Evolutionary conservation across 1,140 invertebrate species (phyloP).

Genomic region (Drosophila nigromelanica): DNA sequence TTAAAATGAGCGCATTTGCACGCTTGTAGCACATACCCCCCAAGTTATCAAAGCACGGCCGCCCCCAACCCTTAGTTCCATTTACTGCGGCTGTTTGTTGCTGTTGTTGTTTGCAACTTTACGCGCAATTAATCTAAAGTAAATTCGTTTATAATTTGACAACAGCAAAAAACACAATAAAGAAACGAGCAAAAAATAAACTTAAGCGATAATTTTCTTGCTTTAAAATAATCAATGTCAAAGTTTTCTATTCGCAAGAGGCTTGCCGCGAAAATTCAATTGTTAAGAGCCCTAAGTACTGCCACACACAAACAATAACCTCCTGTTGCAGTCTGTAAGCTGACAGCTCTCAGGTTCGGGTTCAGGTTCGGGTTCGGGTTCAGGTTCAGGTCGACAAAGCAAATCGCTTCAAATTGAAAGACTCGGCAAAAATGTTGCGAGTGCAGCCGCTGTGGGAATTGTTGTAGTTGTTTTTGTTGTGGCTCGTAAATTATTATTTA

Average conservation of each 20-base stretch:
- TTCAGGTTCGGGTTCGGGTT: constrained; percentile 42
- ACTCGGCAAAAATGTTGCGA: constrained; percentile 20
- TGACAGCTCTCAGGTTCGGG: constrained; percentile 14
- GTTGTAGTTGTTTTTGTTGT: constrained; percentile 18
- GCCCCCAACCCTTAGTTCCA: constrained; percentile 16
- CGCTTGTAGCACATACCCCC: constrained; percentile 51
- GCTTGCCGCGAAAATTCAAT: constrained; percentile 61
- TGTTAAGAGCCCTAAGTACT: constrained; percentile 53
- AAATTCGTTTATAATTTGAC: constrained; percentile 84
- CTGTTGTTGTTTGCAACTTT: constrained; percentile 76
- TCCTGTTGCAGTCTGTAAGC: constrained; percentile 29
- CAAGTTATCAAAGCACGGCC: constrained; percentile 26
- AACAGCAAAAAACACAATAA: constrained; percentile 46
- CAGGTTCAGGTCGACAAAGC: constrained; percentile 70
- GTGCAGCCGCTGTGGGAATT: constrained; percentile 50
- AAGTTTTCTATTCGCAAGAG: constrained; percentile 27
- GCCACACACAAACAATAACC: constrained; percentile 32
- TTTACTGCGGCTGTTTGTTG: constrained; percentile 29
- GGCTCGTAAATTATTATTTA: constrained; percentile 80
- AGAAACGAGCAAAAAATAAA: constrained; percentile 14
- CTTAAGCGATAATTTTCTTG: constrained; percentile 27
- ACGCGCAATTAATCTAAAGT: constrained; percentile 83
- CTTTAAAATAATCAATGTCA: constrained; percentile 71
- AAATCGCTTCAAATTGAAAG: constrained; percentile 72
- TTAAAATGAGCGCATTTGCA: constrained; percentile 77